Evolutionary conservation across 2,888 invertebrate species (phyloP), one percentile per base, ranked within the genome.

Genomic region (Rhimphoctona megacephalus): DNA sequence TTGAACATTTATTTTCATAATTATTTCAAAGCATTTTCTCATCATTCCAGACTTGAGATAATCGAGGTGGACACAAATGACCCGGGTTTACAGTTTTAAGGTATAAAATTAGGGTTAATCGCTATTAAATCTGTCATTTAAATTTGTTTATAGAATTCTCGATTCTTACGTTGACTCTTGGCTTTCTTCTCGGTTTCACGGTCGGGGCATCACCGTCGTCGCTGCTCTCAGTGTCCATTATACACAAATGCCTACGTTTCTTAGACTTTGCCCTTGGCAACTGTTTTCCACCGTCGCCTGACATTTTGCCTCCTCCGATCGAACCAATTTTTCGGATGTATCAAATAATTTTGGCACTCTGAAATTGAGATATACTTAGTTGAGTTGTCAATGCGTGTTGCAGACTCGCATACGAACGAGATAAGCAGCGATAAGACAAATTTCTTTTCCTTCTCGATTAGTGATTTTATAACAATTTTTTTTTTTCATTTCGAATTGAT

Each of bases 191-290:
- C 22, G 86, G 88, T 80, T 85, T 88, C 22, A 89, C 79, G 54
- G 91, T 54, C 2, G 72, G 54, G 33, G 19, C 86, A 46, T 90
- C 77, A n/a, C 90, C 90, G 70, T 92, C 93, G 76, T 93, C 90
- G 46, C 93, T 94, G 81, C 91, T 92, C 7, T 93, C 93, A 72
- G 90, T 92, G 30, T 92, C 92, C 5, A 88, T 88, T 49, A 89
- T 73, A 61, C 89, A 74, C 61, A 90, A 64, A 83, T 89, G 90
- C 43, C 85, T 90, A 69, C 92, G 89, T 74, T 93, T 93, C 22
- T 80, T 80, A n/a, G 80, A 33, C 46, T 85, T 86, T 67, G 91
- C 87, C 81, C 89, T 90, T 66, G 85, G 30, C 30, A 17, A 86
- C 46, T 80, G 87, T 54, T 85, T 86, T 78, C 91, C 91, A 69